Percentiles rank a stretch among this genome's conserved stretches.
phyloP scores from a whole-genome alignment of 2,888 invertebrate species.

The Brachypalpus laphriformis region DNA sequence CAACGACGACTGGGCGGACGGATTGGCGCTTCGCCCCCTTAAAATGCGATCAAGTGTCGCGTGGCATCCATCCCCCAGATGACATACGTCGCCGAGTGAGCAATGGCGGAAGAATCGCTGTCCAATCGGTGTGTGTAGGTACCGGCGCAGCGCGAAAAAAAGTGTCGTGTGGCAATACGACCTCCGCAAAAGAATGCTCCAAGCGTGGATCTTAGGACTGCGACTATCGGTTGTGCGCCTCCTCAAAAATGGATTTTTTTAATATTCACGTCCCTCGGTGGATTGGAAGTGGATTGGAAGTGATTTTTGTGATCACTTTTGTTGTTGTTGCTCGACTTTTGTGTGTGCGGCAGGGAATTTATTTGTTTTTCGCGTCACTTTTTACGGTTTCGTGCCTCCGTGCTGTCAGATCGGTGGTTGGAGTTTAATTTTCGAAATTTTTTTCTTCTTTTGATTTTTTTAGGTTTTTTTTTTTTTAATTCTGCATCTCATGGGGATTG shows the following conservation, averaged over 20 bases:
- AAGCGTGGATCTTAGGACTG: conserved; percentile 31
- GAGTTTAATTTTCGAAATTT: conserved; percentile 59
- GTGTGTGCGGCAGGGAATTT: conserved; percentile 60
- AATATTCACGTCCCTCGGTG: conserved; percentile 49
- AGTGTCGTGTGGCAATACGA: conserved; percentile 63
- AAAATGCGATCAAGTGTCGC: conserved; percentile 65
- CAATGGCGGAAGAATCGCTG: conserved; percentile 36
- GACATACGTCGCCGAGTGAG: conserved; percentile 33
- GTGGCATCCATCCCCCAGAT: conserved; percentile 71
- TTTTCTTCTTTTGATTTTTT: conserved; percentile 50
- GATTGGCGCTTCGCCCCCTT: conserved; percentile 66
- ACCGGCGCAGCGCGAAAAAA: conserved; percentile 1
- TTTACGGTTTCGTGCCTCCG: conserved; percentile 65
- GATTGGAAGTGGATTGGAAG: conserved; percentile 1
- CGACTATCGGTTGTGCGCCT: conserved; percentile 56
- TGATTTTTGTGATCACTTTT: conserved; percentile 30
- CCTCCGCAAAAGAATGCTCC: conserved; percentile 62
- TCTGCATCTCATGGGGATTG: conserved; percentile 43
- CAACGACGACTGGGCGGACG: conserved; percentile 59
- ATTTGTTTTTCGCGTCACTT: conserved; percentile 65
- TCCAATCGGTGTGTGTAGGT: conserved; percentile 37
- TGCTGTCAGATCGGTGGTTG: conserved; percentile 67
- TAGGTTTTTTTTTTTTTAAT: conserved; percentile 54
- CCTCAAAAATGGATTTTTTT: conserved; percentile 59
- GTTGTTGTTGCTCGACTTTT: conserved; percentile 22